phyloP scores from a whole-genome alignment of 2,797 vertebrate genomes.

The Phataginus tetradactyla region DNA sequence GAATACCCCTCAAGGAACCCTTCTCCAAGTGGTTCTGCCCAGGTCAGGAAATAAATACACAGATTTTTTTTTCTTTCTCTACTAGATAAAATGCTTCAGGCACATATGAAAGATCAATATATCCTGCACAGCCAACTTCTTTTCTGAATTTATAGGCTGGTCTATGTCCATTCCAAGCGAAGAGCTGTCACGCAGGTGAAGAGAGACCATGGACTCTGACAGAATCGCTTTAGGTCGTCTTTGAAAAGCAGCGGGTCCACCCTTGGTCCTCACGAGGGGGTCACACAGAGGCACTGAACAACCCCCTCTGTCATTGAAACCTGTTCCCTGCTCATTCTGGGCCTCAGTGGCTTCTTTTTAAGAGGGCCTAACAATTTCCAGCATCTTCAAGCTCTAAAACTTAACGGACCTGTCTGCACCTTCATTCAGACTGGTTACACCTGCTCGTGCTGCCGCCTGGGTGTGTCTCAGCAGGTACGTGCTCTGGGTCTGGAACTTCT shows the following conservation, averaged over 20 bases:
- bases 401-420: rapidly evolving
- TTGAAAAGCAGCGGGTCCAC: not conserved
- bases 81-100: not conserved
- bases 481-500: not conserved
- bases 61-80: not conserved
- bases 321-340: not conserved
- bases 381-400: too few species aligned
- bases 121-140: not conserved
- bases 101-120: not conserved
- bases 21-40: not conserved
- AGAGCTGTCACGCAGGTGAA: not conserved
- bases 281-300: not conserved
- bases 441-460: rapidly evolving
- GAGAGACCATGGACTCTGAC: not conserved
- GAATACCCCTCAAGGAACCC: not conserved
- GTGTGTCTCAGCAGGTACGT: not conserved
- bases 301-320: too few species aligned
- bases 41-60: not conserved
- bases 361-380: not conserved
- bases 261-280: not conserved
- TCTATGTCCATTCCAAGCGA: not conserved
- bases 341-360: not conserved
- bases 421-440: not conserved
- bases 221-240: not conserved
- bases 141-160: not conserved